Base-by-base conservation (phyloP, 2,888 invertebrate genomes). In the Adelognathus sp. region DNA sequence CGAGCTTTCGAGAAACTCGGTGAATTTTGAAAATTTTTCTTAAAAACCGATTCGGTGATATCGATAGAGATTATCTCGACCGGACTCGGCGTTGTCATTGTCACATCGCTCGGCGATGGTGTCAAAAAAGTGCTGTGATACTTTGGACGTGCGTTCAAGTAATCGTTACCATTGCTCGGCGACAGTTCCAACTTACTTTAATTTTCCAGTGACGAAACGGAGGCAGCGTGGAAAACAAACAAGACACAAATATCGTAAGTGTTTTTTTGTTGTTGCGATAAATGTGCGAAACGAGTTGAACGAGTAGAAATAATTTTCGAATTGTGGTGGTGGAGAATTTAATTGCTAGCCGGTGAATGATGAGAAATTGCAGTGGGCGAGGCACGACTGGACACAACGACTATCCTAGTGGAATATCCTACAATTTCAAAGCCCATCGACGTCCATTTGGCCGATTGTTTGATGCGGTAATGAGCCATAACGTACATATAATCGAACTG, bases 81-180 rank as follows among this genome's bases (percentile, higher is more conserved):
- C 24, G 93, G 92, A 83, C 92, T 92, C 76, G 92, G 92, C 67
- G 93, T 92, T 79, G 92, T 92, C 93, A 93, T 93, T 60, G 91
- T 91, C 33, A 92, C 88, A 87, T 93, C 93, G 85, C 92, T 93
- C 61, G 94, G 93, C 63, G 93, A 93, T 54, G 93, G 93, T 75
- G 93, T 93, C 82, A 93, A 89, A 83, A 92, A 92, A 73, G 89
- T 88, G 82, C 82, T 87, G 75, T 87, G 84, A 79, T 89, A 89
- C 84, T 88, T 88, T 80, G 86, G 79, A 77, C 86, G 85, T 85
- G 87, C 87, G 83, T 85, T 85, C 84, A 88, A 85, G 78, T 87
- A 87, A 87, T 88, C 86, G 78, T 89, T 89, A 80, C 84, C 85
- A 70, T 88, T 87, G 70, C 82, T 87, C 75, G 87, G 86, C 80